Conservation (phyloP, 2,797 vertebrate species). For the Spinus olivaceus region DNA sequence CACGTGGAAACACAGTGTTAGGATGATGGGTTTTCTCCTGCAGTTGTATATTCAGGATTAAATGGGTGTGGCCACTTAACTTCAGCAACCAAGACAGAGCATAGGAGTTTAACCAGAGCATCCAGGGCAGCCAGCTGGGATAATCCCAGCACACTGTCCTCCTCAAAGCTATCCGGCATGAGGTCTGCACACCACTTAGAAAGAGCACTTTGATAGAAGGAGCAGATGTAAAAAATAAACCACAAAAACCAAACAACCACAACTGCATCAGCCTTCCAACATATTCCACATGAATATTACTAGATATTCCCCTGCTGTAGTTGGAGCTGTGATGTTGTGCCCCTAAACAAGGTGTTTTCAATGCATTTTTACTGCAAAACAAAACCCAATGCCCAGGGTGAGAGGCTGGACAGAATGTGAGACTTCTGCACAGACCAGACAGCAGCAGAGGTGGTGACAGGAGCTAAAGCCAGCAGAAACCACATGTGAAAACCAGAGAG, state of each 20-base stretch:
- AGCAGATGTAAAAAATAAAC: neutral
- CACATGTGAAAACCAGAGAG: neutral
- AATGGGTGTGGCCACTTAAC: neutral
- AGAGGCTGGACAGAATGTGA: neutral
- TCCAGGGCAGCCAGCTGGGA: neutral
- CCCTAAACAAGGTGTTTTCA: neutral
- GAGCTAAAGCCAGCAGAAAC: neutral
- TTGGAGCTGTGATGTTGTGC: rapidly evolving
- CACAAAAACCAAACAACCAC: neutral
- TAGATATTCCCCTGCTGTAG: neutral
- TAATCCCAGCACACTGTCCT: neutral
- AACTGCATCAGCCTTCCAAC: neutral
- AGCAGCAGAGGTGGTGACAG: neutral
- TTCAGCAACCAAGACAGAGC: neutral
- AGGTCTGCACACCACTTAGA: neutral
- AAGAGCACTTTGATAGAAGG: neutral
- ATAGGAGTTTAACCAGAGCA: neutral
- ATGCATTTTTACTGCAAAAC: neutral
- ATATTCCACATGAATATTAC: neutral
- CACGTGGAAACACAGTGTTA: neutral
- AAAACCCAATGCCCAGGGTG: neutral
- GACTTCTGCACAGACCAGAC: neutral
- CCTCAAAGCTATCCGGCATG: neutral
- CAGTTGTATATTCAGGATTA: neutral
- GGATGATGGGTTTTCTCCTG: neutral